A percentile compares a stretch with the other conserved stretches of the same genome.
phyloP scores from a whole-genome alignment of 1,140 invertebrate species.

The Nomia melanderi region DNA sequence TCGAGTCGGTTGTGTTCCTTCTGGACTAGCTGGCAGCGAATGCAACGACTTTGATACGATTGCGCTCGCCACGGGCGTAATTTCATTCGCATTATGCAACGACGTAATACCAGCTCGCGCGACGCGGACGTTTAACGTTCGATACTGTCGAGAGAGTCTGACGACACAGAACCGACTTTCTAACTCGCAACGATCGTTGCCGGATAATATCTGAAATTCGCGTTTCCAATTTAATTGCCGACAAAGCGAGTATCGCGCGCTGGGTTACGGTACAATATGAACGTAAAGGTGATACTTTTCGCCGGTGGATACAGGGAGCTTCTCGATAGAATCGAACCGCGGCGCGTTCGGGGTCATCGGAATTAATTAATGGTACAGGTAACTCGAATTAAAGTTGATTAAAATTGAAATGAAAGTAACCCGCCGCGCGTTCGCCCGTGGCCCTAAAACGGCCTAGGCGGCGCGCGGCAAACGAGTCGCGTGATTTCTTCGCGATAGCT shows the following conservation, averaged over 20 bases:
- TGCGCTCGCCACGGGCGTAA: conserved; percentile 1
- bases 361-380: too few species aligned
- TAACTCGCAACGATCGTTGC: background rate
- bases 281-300: too few species aligned
- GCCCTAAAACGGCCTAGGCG: too few species aligned
- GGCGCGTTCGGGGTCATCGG: too few species aligned
- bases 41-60: conserved; percentile 21
- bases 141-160: background rate
- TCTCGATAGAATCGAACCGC: too few species aligned
- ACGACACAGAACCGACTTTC: conserved; percentile 1
- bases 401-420: too few species aligned
- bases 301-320: too few species aligned
- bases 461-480: too few species aligned
- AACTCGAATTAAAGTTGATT: too few species aligned
- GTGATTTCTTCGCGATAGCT: conserved; percentile 6
- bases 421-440: too few species aligned
- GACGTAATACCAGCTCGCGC: conserved; percentile 20
- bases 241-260: background rate
- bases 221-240: conserved; percentile 29
- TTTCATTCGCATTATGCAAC: conserved; percentile 23
- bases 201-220: conserved; percentile 13
- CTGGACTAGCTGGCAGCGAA: background rate
- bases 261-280: background rate
- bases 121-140: conserved; percentile 27
- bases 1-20: background rate